These are phyloP conservation scores for Pheosia gnoma DNA, from an alignment of 2,888 invertebrate genomes.

Conservation along the genomic window DNA sequence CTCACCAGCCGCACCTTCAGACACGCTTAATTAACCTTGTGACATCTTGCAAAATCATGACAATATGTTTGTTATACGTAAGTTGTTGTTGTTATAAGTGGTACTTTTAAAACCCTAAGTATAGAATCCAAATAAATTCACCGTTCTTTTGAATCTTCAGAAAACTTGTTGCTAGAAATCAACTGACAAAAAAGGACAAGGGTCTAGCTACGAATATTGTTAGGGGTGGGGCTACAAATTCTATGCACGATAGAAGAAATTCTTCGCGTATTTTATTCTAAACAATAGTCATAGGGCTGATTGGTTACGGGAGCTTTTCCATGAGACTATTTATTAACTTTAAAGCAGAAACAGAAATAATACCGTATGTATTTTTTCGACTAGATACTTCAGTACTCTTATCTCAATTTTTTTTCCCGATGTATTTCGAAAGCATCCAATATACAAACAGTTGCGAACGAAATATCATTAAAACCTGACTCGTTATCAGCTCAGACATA, in stretches of 20 bases:
- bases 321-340: no score
- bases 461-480: slow-evolving; percentile 36
- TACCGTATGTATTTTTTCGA: no score
- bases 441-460: slow-evolving; percentile 15
- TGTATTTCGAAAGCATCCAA: slow-evolving; percentile 8
- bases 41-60: no score
- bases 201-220: not conserved
- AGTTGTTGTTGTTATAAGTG: no score
- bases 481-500: slow-evolving; percentile 54
- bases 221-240: not conserved
- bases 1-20: slow-evolving; percentile 30
- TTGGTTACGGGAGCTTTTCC: no score
- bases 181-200: not conserved
- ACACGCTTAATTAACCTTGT: slow-evolving; percentile 41
- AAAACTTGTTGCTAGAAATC: not conserved
- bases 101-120: slow-evolving; percentile 10
- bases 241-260: not conserved
- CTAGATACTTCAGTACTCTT: no score
- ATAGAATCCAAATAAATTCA: slow-evolving; percentile 22
- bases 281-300: no score
- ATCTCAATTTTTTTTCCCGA: no score
- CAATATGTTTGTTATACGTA: no score
- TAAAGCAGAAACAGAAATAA: no score
- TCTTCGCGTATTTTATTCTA: not conserved
- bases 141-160: not conserved